Base-by-base conservation (phyloP, 2,113 vertebrate genomes). In the Heterotis niloticus region DNA sequence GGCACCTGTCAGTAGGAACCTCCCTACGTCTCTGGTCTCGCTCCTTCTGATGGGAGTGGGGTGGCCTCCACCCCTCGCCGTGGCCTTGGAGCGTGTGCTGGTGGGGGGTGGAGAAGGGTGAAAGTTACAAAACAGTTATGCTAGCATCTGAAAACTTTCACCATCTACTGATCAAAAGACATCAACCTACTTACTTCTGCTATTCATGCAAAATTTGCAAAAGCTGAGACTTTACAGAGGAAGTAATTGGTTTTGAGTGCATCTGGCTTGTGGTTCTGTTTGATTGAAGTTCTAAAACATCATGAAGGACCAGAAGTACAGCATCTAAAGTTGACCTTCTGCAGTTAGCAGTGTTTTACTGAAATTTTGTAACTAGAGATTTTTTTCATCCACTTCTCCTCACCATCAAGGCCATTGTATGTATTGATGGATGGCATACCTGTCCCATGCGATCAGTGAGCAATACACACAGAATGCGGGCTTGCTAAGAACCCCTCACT, bases 401-500 rank as follows among this genome's bases (percentile, higher is more conserved):
- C 17, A 20, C 24, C 23, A 16, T n/a, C 51, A 12, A 54, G 18
- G 18, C 17, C 57, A 16, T 4, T 23, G 62, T 20, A 56, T 52
- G 81, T 82, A 84, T 82, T 78, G 77, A 82, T 83, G 82, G 81
- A 59, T 72, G 73, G 68, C 75, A 56, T 26, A 74, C 70, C 70
- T 79, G 79, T 87, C 57, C 65, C 71, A 68, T 78, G 82, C 70
- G 76, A 72, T 79, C 64, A 66, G n/a, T 44, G 82, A 79, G 60
- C 64, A 75, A 79, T 72, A 82, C 74, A 79, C 79, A 73, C 52
- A 82, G 52, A 24, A 82, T 78, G 75, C 86, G 85, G 87, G 82
- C 80, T 85, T 82, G 85, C 80, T 69, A 78, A 81, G 83, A 77
- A 69, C 83, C 64, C 84, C 86, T 76, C 81, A 81, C 82, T 82